Percentiles rank a stretch among this genome's conserved stretches.
phyloP scores from a whole-genome alignment of 1,140 invertebrate species.

The Drosophila lowei region DNA sequence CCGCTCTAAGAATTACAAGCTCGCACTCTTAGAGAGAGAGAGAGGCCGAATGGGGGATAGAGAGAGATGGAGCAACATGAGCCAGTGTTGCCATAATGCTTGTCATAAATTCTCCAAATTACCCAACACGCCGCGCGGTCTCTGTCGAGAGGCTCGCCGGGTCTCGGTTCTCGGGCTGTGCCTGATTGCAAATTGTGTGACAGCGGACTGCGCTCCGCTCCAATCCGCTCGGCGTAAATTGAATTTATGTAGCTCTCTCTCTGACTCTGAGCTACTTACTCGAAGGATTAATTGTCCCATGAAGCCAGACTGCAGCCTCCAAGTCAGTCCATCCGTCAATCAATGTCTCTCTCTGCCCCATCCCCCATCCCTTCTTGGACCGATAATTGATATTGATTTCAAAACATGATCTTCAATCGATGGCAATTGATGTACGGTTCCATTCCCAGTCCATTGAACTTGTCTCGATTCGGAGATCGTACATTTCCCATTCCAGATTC shows the following conservation, averaged over 20 bases:
- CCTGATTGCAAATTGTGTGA: slow-evolving; percentile 80
- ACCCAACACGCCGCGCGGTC: slow-evolving; percentile 66
- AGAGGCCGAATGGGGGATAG: slow-evolving; percentile 1
- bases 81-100: slow-evolving; percentile 79
- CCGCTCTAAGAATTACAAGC: slow-evolving; percentile 58
- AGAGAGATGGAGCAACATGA: slow-evolving; percentile 24
- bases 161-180: slow-evolving; percentile 22
- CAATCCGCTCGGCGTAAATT: slow-evolving; percentile 53
- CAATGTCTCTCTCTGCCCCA: slow-evolving; percentile 4
- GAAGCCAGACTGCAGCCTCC: slow-evolving; percentile 22
- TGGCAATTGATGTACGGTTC: slow-evolving; percentile 21
- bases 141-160: slow-evolving; percentile 2
- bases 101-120: slow-evolving; percentile 81
- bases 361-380: not conserved
- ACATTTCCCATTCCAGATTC: slow-evolving; percentile 47
- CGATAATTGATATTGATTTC: slow-evolving; percentile 47
- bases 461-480: slow-evolving; percentile 19
- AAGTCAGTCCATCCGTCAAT: slow-evolving; percentile 53
- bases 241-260: slow-evolving; percentile 67
- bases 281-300: slow-evolving; percentile 63
- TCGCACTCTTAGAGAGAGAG: not conserved
- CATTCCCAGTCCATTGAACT: slow-evolving; percentile 31
- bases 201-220: slow-evolving; percentile 41
- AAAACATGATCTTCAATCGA: slow-evolving; percentile 49
- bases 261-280: slow-evolving; percentile 32